Evolutionary conservation across 2,113 vertebrate species (phyloP), one percentile per base, ranked within the genome.

Genomic region (Indri indri): DNA sequence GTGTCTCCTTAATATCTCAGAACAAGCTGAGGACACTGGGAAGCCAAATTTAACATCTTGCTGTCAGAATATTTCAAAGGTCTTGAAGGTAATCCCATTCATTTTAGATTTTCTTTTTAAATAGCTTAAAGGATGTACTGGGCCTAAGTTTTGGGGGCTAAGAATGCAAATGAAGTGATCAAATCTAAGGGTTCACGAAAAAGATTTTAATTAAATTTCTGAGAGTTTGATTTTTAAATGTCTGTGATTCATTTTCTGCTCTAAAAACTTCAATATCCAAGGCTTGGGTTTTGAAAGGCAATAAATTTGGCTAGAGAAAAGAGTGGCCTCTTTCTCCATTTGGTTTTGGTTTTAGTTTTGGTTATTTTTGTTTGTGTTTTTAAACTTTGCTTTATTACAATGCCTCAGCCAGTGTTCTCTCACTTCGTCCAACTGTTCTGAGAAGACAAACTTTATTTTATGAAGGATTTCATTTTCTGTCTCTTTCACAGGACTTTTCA

Each of bases 211-310:
- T 88, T 97, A 73, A 59, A 68, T 85, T 96, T 96, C 95, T 96
- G 95, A 97, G 96, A 97, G 96, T 59, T 95, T 94, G 65, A 95
- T 97, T 96, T 92, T 94, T 90, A 88, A 96, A 95, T 94, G 92
- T 97, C 96, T 97, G 91, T 96, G 95, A 97, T 90, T 98, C 94
- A 97, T 96, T 97, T 96, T 97, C 95, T 97, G 96, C 97, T 97
- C 96, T 95, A 90, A 96, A 97, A 97, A 97, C 96, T 97, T 96
- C 92, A 97, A 88, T 85, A 45, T 42, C 42, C 90, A 68, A 42
- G 37, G 65, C 95, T 93, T 93, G 91, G 71, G 57, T 90, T 97
- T 98, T 96, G 92, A 97, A 97, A 97, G 92, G 96, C 97, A 97
- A 73, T 79, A 94, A 79, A 90, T 91, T 96, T 97, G 97, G 96